Percentiles rank a stretch among this genome's conserved stretches.
These are phyloP conservation scores for Mythimna lalbum DNA, from an alignment of 2,888 invertebrate genomes.

Conservation along the genomic window DNA sequence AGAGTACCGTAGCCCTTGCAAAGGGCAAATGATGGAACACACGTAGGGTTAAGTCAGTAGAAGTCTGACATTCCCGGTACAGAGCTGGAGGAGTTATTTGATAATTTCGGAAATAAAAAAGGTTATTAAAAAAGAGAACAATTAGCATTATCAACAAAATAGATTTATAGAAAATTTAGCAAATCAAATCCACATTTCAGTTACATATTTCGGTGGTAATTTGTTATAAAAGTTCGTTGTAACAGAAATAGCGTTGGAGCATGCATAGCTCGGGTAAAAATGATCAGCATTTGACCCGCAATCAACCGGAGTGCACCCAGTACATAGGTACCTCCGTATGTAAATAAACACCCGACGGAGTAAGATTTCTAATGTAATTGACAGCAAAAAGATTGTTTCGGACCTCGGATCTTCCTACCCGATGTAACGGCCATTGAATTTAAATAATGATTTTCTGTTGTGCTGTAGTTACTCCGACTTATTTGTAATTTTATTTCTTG, in stretches of 20 bases:
- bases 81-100: too few relatives aligned
- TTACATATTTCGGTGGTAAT: constrained; percentile 4
- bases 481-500: not conserved
- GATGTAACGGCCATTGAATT: constrained; percentile 65
- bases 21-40: too few relatives aligned
- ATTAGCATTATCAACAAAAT: not conserved
- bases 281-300: constrained; percentile 71
- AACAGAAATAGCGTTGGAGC: constrained; percentile 51
- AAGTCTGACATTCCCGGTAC: too few relatives aligned
- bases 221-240: constrained; percentile 18
- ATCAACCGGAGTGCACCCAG: constrained; percentile 81
- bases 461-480: constrained; percentile 30
- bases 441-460: constrained; percentile 48
- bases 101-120: too few relatives aligned
- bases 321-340: constrained; percentile 68
- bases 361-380: constrained; percentile 87
- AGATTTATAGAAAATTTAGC: not conserved
- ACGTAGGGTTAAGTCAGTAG: too few relatives aligned
- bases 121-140: not conserved
- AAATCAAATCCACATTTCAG: not conserved
- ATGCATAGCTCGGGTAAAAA: constrained; percentile 36
- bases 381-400: constrained; percentile 77
- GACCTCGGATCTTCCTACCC: constrained; percentile 40
- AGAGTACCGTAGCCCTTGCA: too few relatives aligned
- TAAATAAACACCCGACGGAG: constrained; percentile 76